Evolutionary conservation across 1,140 invertebrate species (phyloP).

Genomic region (Subanguina moxae): DNA sequence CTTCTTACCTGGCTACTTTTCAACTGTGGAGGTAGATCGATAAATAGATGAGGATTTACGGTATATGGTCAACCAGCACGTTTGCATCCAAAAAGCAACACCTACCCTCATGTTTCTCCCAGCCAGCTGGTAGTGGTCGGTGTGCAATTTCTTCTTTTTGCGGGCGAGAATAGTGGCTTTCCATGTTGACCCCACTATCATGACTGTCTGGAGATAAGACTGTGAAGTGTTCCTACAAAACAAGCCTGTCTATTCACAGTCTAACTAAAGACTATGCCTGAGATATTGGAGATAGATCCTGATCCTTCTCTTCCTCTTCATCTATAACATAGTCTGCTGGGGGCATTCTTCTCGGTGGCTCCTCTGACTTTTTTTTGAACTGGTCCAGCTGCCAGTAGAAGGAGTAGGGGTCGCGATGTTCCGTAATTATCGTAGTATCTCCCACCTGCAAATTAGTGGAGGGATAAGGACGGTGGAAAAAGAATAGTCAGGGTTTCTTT

Average conservation of each 20-base stretch:
- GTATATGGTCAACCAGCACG: too few relatives aligned
- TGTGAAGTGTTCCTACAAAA: constrained; percentile 1
- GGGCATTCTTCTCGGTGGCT: constrained; percentile 27
- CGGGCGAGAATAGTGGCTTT: constrained; percentile 53
- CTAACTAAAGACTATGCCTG: background rate
- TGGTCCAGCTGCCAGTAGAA: constrained; percentile 60
- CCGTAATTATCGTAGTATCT: constrained; percentile 56
- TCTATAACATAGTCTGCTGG: constrained; percentile 40
- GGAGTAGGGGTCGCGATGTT: constrained; percentile 58
- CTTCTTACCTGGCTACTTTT: too few relatives aligned
- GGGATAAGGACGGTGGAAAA: too few relatives aligned
- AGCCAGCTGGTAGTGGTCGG: constrained; percentile 46
- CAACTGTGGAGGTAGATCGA: too few relatives aligned
- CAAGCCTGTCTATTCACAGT: background rate
- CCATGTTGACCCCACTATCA: constrained; percentile 55
- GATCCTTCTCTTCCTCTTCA: constrained; percentile 40
- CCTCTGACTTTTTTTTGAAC: constrained; percentile 26
- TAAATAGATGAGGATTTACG: too few relatives aligned
- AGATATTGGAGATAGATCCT: background rate
- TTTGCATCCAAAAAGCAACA: too few relatives aligned
- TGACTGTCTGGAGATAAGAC: constrained; percentile 54
- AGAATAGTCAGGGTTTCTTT: too few relatives aligned
- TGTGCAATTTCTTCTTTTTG: constrained; percentile 36
- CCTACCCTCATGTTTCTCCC: constrained; percentile 55
- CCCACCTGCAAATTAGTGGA: constrained; percentile 27